These are phyloP conservation scores for Pogonophryne albipinna DNA, from an alignment of 2,797 vertebrate species.

Conservation along the genomic window DNA sequence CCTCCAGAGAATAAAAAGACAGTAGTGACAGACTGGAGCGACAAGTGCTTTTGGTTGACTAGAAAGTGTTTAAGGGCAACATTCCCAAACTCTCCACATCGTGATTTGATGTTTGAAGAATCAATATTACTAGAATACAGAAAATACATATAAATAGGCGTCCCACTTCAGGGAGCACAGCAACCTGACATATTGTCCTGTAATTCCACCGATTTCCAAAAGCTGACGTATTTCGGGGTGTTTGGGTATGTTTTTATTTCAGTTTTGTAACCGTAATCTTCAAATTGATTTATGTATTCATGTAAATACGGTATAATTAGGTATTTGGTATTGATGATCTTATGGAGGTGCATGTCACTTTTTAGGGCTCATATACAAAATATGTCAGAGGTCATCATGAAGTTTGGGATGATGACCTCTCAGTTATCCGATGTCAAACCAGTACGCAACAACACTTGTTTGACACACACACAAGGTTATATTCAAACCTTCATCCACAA, in stretches of 20 bases:
- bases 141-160: constrained; percentile 8
- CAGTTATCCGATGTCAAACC: not conserved
- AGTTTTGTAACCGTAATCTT: not conserved
- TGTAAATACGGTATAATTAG: not conserved
- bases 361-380: not conserved
- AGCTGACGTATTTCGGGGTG: not conserved
- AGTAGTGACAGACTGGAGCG: constrained; percentile 60
- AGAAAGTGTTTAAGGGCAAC: constrained; percentile 43
- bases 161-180: not conserved
- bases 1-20: constrained; percentile 58
- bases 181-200: not conserved
- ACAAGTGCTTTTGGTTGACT: constrained; percentile 68
- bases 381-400: not conserved
- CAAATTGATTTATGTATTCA: too few relatives aligned
- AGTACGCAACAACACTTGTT: not conserved
- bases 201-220: not conserved
- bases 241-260: not conserved
- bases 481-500: not conserved
- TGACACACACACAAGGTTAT: not conserved
- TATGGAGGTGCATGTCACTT: not conserved
- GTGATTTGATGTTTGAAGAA: constrained; percentile 22
- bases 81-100: constrained; percentile 45
- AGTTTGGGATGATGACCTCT: not conserved
- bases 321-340: not conserved
- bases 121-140: not conserved